Conservation (phyloP, 1,140 invertebrate species). For the Goniozus legneri region DNA sequence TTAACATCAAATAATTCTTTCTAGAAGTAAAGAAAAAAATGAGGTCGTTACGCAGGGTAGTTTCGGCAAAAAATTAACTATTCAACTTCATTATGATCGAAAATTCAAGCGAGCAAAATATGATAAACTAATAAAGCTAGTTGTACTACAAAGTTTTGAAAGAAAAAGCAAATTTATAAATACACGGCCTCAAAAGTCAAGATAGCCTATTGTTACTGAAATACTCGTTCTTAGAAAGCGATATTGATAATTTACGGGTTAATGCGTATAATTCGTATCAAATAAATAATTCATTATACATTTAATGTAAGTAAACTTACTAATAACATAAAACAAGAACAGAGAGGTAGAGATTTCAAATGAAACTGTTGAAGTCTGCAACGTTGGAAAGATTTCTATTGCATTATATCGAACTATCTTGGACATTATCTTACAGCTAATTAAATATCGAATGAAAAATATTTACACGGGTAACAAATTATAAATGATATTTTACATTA, state of each 20-base stretch:
- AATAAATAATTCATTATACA: too few relatives aligned
- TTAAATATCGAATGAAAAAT: too few relatives aligned
- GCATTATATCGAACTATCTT: too few relatives aligned
- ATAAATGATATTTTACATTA: too few relatives aligned
- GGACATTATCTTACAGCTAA: too few relatives aligned
- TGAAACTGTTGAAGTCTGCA: too few relatives aligned
- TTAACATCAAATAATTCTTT: slow-evolving; percentile 3
- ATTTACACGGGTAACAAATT: too few relatives aligned
- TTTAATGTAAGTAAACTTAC: too few relatives aligned
- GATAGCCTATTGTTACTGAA: slow-evolving; percentile 34
- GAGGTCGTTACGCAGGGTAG: not conserved
- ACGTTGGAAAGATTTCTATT: too few relatives aligned
- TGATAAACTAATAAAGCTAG: not conserved
- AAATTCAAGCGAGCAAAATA: not conserved
- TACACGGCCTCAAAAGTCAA: slow-evolving; percentile 17
- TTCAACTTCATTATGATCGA: not conserved
- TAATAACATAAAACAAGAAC: not conserved
- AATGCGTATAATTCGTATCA: too few relatives aligned
- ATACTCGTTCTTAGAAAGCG: slow-evolving; percentile 17
- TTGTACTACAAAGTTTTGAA: slow-evolving; percentile 6
- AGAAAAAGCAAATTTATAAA: slow-evolving; percentile 12
- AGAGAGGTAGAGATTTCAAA: not conserved
- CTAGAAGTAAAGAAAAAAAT: not conserved
- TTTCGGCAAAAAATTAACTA: not conserved
- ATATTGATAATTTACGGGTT: too few relatives aligned